Percentiles rank a stretch among this genome's conserved stretches.
Conservation (phyloP, 2,113 vertebrate genomes). For the Procavia capensis region DNA sequence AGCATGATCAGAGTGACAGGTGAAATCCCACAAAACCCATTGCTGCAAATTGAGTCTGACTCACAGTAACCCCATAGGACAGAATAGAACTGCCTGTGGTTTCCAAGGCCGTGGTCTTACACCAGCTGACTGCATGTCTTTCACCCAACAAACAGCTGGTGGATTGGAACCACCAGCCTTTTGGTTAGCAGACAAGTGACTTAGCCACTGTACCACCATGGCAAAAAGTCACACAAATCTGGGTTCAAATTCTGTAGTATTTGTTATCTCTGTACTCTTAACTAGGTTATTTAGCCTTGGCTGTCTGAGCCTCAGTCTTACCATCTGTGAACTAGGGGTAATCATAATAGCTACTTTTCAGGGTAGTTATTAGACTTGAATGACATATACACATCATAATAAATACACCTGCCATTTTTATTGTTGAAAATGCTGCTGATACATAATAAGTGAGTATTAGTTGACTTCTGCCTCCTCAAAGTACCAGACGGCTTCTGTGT, state of each 20-base stretch:
- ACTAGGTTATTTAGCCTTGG: background rate
- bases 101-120: no score
- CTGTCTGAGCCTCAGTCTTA: background rate
- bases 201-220: no score
- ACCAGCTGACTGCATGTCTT: no score
- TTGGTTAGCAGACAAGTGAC: no score
- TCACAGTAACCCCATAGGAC: no score
- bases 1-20: no score
- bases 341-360: background rate
- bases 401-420: background rate
- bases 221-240: background rate
- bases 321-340: background rate
- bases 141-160: no score
- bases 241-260: background rate
- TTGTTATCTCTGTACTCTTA: background rate
- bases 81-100: no score
- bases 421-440: background rate
- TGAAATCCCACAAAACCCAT: background rate
- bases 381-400: fast-evolving
- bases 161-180: no score
- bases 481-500: background rate
- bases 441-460: fast-evolving
- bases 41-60: no score
- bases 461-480: fast-evolving
- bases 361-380: background rate